phyloP scores from a whole-genome alignment of 2,113 vertebrate genomes.

The Diadophis punctatus region DNA sequence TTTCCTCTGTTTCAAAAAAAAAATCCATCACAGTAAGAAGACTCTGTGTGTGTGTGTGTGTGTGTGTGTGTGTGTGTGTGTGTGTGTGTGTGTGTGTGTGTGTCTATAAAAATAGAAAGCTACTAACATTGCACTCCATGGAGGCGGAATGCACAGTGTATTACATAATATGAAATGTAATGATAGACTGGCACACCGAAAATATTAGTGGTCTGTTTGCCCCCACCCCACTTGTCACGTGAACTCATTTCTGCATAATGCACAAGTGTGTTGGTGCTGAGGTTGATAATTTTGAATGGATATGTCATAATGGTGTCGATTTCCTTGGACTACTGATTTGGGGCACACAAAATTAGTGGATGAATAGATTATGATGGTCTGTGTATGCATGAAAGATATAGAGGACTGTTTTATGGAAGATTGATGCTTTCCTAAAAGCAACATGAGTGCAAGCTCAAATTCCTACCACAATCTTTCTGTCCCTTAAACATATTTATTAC shows the following conservation, averaged over 20 bases:
- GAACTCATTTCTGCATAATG: background rate
- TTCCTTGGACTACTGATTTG: background rate
- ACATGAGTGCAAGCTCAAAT: background rate
- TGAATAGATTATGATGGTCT: background rate
- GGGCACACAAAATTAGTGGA: background rate
- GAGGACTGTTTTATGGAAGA: background rate
- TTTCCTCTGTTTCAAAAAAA: background rate
- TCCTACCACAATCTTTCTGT: background rate
- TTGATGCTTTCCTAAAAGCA: background rate
- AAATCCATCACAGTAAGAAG: background rate
- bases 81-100: background rate
- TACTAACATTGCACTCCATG: background rate
- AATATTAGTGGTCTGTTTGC: background rate
- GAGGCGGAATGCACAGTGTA: background rate
- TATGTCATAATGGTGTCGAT: background rate
- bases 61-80: background rate
- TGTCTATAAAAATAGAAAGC: background rate
- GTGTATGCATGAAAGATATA: background rate
- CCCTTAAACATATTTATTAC: background rate
- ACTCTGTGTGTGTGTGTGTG: background rate
- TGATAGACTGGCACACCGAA: background rate
- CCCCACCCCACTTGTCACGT: background rate
- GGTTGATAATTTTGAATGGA: background rate
- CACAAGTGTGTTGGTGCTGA: background rate
- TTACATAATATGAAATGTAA: constrained; percentile 5